A percentile compares a stretch with the other conserved stretches of the same genome.
phyloP scores from a whole-genome alignment of 2,797 vertebrate species.

The Aulostomus chinensis region DNA sequence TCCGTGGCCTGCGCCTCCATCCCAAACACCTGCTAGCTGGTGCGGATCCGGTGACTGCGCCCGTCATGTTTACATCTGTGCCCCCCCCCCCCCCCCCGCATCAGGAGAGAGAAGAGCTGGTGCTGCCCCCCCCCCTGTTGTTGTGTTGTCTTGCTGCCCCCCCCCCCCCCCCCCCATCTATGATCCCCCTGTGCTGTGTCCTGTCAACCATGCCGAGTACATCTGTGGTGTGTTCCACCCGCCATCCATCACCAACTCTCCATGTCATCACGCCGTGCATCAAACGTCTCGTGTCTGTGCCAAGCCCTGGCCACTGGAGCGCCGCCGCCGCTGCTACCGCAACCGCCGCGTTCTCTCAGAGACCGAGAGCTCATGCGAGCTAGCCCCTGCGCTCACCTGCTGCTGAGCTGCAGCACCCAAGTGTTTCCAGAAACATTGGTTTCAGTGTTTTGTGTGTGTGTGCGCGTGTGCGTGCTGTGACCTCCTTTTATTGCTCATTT shows the following conservation, averaged over 20 bases:
- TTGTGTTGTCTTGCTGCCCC: background rate
- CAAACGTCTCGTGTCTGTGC: conserved; percentile 35
- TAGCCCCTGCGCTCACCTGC: too few species aligned
- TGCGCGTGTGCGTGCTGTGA: too few species aligned
- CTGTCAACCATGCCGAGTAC: conserved; percentile 27
- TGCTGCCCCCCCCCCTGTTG: background rate
- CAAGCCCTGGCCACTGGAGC: conserved; percentile 59
- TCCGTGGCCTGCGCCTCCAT: conserved; percentile 45
- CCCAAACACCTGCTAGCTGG: conserved; percentile 48
- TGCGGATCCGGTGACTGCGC: conserved; percentile 43
- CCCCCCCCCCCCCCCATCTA: background rate
- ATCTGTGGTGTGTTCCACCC: conserved; percentile 30
- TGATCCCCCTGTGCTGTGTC: too few species aligned
- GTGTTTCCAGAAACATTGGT: too few species aligned
- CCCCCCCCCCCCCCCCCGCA: conserved; percentile 21
- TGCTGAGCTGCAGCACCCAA: too few species aligned
- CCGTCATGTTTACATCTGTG: conserved; percentile 51
- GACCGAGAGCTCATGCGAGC: background rate
- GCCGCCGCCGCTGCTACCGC: conserved; percentile 11
- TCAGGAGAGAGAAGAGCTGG: conserved; percentile 7
- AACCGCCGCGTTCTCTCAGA: background rate
- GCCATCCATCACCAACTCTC: conserved; percentile 36
- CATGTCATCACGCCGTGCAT: conserved; percentile 29
- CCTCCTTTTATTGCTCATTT: too few species aligned
- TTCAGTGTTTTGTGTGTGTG: too few species aligned